Evolutionary conservation across 2,888 invertebrate genomes (phyloP).

Genomic region (Drosophila eohydei): DNA sequence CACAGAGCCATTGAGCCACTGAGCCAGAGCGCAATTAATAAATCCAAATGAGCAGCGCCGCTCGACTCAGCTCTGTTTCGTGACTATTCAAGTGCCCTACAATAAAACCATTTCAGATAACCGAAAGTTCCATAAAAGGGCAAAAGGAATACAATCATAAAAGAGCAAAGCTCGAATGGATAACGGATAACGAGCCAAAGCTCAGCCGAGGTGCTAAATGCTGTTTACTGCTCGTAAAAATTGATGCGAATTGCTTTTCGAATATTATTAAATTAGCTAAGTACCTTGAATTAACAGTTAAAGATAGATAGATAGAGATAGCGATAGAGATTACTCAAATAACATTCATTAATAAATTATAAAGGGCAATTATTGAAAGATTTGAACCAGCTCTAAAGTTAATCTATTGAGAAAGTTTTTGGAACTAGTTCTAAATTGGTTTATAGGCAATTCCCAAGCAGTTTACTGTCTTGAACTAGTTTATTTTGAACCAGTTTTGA

Average conservation of each 20-base stretch:
- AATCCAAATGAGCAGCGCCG: constrained; percentile 72
- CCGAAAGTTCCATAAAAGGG: constrained; percentile 2
- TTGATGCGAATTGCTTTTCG: constrained; percentile 19
- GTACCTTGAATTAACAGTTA: background rate
- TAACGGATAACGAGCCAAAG: constrained; percentile 3
- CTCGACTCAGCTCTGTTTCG: constrained; percentile 3
- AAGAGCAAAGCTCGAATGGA: constrained; percentile 9
- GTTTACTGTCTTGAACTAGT: too few relatives aligned
- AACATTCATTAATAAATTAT: background rate
- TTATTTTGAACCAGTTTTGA: too few relatives aligned
- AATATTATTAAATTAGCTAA: constrained; percentile 5
- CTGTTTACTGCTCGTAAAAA: constrained; percentile 42
- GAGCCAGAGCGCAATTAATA: constrained; percentile 64
- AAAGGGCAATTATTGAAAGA: background rate
- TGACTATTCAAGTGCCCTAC: constrained; percentile 51
- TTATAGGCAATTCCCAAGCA: too few relatives aligned
- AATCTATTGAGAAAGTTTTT: too few relatives aligned
- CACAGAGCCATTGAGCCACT: constrained; percentile 18
- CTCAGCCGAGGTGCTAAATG: constrained; percentile 16
- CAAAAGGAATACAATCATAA: background rate
- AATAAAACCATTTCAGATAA: constrained; percentile 24
- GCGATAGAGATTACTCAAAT: background rate
- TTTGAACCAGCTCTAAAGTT: too few relatives aligned
- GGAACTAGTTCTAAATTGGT: too few relatives aligned
- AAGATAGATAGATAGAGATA: background rate